Evolutionary conservation across 2,888 invertebrate species (phyloP).

Genomic region (Mimachlamys varia): DNA sequence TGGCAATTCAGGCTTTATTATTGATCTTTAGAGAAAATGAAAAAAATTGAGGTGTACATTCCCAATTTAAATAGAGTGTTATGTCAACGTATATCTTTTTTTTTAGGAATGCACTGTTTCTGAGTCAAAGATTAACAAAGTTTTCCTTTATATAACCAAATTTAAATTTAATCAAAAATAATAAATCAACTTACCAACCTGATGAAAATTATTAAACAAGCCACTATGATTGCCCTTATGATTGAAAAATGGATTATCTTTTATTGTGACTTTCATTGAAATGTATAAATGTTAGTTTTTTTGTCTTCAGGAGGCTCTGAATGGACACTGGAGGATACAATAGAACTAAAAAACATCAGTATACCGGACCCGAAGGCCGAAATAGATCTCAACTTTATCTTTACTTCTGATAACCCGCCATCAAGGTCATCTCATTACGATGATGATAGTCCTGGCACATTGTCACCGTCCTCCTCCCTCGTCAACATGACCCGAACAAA

Average conservation of each 20-base stretch:
- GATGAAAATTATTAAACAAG: not conserved
- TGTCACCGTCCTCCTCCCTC: conserved; percentile 63
- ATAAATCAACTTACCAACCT: too few species aligned
- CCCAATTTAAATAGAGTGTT: too few species aligned
- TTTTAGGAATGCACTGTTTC: too few species aligned
- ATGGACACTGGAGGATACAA: conserved; percentile 97
- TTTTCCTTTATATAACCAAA: too few species aligned
- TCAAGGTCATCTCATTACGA: conserved; percentile 49
- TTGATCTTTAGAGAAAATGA: too few species aligned
- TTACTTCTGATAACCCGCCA: conserved; percentile 56
- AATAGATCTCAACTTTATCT: conserved; percentile 73
- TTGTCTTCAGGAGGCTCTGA: conserved; percentile 86
- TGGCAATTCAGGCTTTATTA: too few species aligned
- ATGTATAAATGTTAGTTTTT: not conserved
- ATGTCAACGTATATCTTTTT: too few species aligned
- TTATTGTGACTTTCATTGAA: too few species aligned
- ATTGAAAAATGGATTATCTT: not conserved
- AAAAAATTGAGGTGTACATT: too few species aligned
- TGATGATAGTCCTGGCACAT: conserved; percentile 50
- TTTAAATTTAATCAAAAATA: not conserved
- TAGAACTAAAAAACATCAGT: conserved; percentile 95
- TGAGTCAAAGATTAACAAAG: too few species aligned
- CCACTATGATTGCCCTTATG: not conserved
- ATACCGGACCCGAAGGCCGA: conserved; percentile 82
- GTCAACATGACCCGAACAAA: conserved; percentile 68